Evolutionary conservation across 2,113 vertebrate species (phyloP).

Genomic region (Lycaon pictus): DNA sequence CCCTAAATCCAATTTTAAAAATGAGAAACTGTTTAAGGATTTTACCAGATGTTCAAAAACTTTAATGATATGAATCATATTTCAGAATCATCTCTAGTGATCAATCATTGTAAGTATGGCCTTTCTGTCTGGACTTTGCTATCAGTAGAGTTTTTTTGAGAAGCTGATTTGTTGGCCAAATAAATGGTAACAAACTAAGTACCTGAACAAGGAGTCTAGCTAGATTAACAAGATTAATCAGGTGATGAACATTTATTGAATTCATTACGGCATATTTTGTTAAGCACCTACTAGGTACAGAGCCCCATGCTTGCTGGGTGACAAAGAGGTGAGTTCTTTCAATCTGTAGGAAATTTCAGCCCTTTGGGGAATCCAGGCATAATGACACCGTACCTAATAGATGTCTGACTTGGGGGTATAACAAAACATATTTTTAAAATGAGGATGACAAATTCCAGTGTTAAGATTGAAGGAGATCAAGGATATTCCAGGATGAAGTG

Average conservation of each 20-base stretch:
- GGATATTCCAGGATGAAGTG: not conserved
- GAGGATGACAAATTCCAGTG: not conserved
- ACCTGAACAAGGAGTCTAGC: not conserved
- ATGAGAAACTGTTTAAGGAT: not conserved
- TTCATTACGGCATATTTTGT: not conserved
- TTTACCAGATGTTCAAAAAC: not conserved
- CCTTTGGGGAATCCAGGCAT: not conserved
- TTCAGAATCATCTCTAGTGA: not conserved
- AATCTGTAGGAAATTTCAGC: not conserved
- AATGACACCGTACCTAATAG: not conserved
- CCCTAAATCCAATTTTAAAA: conserved; percentile 4
- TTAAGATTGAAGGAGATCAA: not conserved
- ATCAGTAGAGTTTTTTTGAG: not conserved
- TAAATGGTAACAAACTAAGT: not conserved
- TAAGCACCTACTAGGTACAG: not conserved
- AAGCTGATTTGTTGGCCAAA: not conserved
- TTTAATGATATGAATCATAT: not conserved
- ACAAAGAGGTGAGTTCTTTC: not conserved
- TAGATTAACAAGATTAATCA: not conserved
- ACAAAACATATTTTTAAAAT: not conserved
- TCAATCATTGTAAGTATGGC: not conserved
- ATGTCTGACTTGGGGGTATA: not conserved
- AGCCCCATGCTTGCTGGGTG: not conserved
- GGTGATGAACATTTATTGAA: not conserved
- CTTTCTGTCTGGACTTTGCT: not conserved